Percentiles rank a stretch among this genome's conserved stretches.
These are phyloP conservation scores for Tryphoninae sp. DNA, from an alignment of 2,888 invertebrate species.

Conservation along the genomic window DNA sequence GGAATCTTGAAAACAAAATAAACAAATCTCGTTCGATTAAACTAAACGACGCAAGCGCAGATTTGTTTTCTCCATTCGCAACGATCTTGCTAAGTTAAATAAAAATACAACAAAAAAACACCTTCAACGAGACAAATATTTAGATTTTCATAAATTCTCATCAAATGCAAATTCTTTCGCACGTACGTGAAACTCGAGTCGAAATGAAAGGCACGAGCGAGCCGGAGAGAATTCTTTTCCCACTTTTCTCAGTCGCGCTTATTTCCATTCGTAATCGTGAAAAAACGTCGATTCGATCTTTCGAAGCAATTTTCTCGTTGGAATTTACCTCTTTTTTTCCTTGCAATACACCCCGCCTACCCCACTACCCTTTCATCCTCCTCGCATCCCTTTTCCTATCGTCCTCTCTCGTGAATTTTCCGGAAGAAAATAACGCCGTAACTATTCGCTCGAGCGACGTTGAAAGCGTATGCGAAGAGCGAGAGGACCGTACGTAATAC, in stretches of 20 bases:
- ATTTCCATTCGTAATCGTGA: conserved; percentile 25
- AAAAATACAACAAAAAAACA: background rate
- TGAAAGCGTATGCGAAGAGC: conserved; percentile 45
- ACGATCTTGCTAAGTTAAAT: too few species aligned
- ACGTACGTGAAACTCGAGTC: background rate
- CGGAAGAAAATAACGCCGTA: conserved; percentile 53
- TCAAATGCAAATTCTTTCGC: background rate
- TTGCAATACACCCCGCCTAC: too few species aligned
- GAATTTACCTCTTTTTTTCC: conserved; percentile 11
- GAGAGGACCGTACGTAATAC: conserved; percentile 41
- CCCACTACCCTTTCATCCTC: too few species aligned
- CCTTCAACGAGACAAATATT: background rate
- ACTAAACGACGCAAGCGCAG: too few species aligned
- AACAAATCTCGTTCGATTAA: too few species aligned
- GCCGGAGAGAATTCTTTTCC: background rate
- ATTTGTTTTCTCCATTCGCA: too few species aligned
- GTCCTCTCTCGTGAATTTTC: conserved; percentile 34
- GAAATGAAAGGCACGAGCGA: conserved; percentile 6
- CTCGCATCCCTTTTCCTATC: background rate
- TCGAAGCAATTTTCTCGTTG: conserved; percentile 47
- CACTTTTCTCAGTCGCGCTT: background rate
- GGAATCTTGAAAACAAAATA: too few species aligned
- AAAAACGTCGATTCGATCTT: conserved; percentile 42
- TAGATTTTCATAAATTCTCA: background rate
- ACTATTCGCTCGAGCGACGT: conserved; percentile 34